Percentiles rank a stretch among this genome's conserved stretches.
These are phyloP conservation scores for Bambusicola thoracicus DNA, from an alignment of 2,113 vertebrate genomes.

Conservation along the genomic window DNA sequence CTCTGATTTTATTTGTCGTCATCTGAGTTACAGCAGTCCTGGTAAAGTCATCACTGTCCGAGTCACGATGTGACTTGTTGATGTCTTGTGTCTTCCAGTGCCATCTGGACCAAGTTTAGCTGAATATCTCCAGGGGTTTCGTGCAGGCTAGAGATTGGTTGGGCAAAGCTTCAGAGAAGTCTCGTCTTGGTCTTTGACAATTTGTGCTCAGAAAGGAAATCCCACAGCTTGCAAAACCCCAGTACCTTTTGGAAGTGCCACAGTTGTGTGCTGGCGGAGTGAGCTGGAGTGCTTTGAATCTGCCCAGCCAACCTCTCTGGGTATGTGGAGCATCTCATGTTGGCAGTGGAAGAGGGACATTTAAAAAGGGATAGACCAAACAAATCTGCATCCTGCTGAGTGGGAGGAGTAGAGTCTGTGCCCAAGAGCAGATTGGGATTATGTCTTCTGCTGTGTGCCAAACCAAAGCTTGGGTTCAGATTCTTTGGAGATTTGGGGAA, in stretches of 20 bases:
- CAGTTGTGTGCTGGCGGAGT: background rate
- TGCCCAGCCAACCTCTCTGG: background rate
- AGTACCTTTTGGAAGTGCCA: background rate
- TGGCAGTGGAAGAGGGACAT: background rate
- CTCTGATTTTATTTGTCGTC: background rate
- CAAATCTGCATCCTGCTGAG: background rate
- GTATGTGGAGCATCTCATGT: background rate
- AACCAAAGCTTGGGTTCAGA: background rate
- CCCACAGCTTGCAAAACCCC: background rate
- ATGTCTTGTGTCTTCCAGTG: conserved; percentile 47
- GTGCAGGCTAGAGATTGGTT: conserved; percentile 12
- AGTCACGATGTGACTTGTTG: conserved; percentile 19
- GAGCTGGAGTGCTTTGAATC: background rate
- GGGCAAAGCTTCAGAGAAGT: conserved; percentile 74
- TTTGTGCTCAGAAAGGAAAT: conserved; percentile 45
- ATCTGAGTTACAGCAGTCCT: background rate
- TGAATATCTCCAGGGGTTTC: conserved; percentile 42
- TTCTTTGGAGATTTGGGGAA: background rate
- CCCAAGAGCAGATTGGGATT: background rate
- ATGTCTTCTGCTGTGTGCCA: background rate
- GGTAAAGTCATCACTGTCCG: background rate
- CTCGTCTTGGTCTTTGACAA: background rate
- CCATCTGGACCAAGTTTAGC: conserved; percentile 68
- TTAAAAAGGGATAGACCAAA: background rate
- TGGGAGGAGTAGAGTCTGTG: background rate